Percentiles rank a stretch among this genome's conserved stretches.
phyloP scores from a whole-genome alignment of 2,113 vertebrate species.

The Hippoglossus stenolepis region DNA sequence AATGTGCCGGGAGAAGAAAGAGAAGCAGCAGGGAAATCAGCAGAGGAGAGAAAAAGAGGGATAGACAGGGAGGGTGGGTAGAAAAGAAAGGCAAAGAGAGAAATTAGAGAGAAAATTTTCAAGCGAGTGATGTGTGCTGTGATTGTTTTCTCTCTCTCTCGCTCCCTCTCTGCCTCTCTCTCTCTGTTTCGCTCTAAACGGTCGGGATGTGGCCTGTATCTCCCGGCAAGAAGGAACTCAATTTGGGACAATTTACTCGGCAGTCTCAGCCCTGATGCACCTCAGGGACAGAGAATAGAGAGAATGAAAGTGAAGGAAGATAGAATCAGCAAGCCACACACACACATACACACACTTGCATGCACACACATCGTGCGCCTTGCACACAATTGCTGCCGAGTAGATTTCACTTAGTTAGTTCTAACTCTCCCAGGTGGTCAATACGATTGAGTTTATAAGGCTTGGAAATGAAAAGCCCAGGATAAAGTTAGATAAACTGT shows the following conservation, averaged over 20 bases:
- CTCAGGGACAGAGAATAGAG: conserved; percentile 93
- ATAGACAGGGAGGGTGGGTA: conserved; percentile 38
- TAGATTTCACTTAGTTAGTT: conserved; percentile 96
- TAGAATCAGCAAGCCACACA: conserved; percentile 90
- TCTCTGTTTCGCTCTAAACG: conserved; percentile 80
- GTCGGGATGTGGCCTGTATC: conserved; percentile 92
- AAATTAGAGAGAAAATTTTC: conserved; percentile 90
- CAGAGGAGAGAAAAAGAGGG: conserved; percentile 47
- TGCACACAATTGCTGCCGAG: conserved; percentile 89
- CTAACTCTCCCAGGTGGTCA: conserved; percentile 94
- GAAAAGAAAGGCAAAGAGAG: conserved; percentile 87
- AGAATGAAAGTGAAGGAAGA: conserved; percentile 99
- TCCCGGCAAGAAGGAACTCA: conserved; percentile 97
- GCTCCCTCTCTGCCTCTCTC: conserved; percentile 48
- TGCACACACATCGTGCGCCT: conserved; percentile 45
- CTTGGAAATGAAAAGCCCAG: conserved; percentile 96
- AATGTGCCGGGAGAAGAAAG: conserved; percentile 68
- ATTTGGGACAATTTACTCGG: conserved; percentile 99
- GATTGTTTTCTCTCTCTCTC: conserved; percentile 85
- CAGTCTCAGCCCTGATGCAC: conserved; percentile 93
- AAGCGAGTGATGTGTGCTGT: conserved; percentile 90
- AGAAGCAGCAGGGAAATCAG: conserved; percentile 77
- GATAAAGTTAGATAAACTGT: conserved; percentile 87
- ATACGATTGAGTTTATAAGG: conserved; percentile 98
- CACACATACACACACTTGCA: conserved; percentile 53